Evolutionary conservation across 35 echinoderm and acorn worm species (phyloP).

Genomic region (Lytechinus pictus): DNA sequence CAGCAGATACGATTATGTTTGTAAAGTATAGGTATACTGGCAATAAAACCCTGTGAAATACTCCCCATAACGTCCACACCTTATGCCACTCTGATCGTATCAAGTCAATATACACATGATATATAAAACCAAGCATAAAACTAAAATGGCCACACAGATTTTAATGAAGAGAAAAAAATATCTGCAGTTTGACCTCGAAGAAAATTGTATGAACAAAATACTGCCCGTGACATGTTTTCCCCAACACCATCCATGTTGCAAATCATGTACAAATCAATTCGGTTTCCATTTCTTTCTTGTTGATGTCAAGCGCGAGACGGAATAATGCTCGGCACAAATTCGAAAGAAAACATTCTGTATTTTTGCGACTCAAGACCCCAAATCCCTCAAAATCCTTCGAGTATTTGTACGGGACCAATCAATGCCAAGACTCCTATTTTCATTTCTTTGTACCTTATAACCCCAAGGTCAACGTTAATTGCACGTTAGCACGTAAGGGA

Average conservation of each 20-base stretch:
- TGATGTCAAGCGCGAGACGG: background rate
- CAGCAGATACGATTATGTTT: background rate
- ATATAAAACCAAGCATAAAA: background rate
- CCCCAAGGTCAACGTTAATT: conserved; percentile 23
- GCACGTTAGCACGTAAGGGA: conserved; percentile 28
- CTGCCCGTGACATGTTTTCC: background rate
- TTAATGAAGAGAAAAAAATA: background rate
- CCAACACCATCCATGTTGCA: background rate
- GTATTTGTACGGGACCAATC: conserved; percentile 33
- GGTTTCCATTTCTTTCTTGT: background rate
- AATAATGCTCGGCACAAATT: background rate
- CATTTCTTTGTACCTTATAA: conserved; percentile 2
- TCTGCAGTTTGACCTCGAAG: background rate
- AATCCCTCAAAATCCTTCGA: conserved; percentile 19
- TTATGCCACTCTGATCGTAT: background rate
- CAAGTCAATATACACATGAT: background rate
- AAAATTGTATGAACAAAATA: background rate
- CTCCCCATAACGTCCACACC: too few relatives aligned
- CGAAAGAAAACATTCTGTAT: conserved; percentile 25
- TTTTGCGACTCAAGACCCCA: background rate
- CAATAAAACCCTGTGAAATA: too few relatives aligned
- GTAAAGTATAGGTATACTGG: background rate
- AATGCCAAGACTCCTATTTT: background rate
- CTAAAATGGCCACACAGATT: background rate
- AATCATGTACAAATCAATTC: background rate